Evolutionary conservation across 2,113 vertebrate species (phyloP).

Genomic region (Oncorhynchus tshawytscha): DNA sequence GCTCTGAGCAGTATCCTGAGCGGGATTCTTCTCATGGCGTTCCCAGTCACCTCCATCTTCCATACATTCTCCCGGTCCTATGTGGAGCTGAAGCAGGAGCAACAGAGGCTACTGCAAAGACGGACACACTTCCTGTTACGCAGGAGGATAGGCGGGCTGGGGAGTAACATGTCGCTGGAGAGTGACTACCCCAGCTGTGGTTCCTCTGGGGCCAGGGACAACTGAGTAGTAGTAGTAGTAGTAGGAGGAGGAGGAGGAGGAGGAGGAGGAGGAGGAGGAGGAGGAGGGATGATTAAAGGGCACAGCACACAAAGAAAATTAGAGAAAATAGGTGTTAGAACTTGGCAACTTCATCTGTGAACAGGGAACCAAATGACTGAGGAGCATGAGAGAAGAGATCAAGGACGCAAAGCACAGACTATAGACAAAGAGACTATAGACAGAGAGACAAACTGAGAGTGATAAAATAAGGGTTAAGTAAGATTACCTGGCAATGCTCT

Average conservation of each 20-base stretch:
- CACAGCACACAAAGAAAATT: background rate
- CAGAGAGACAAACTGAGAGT: background rate
- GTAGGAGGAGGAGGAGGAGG: background rate
- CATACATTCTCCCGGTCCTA: slow-evolving; percentile 98
- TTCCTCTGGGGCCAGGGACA: slow-evolving; percentile 73
- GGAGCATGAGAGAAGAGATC: background rate
- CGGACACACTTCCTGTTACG: slow-evolving; percentile 88
- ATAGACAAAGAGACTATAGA: background rate
- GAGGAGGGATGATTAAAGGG: no score
- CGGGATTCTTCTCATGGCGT: slow-evolving; percentile 98
- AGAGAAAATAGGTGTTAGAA: no score
- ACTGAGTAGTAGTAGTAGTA: no score
- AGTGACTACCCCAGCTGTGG: slow-evolving; percentile 79
- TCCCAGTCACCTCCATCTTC: slow-evolving; percentile 99
- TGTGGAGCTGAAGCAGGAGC: slow-evolving; percentile 95
- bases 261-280: background rate
- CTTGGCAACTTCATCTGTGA: slow-evolving; percentile 64
- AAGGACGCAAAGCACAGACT: background rate
- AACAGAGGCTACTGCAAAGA: slow-evolving; percentile 87
- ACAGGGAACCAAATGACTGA: slow-evolving; percentile 68
- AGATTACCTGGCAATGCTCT: background rate
- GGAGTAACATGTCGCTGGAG: slow-evolving; percentile 80
- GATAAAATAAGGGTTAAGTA: background rate
- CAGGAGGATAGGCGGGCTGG: slow-evolving; percentile 77
- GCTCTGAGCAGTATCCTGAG: slow-evolving; percentile 98